Base-by-base conservation (phyloP, 2,113 vertebrate genomes). In the Calidris pugnax region DNA sequence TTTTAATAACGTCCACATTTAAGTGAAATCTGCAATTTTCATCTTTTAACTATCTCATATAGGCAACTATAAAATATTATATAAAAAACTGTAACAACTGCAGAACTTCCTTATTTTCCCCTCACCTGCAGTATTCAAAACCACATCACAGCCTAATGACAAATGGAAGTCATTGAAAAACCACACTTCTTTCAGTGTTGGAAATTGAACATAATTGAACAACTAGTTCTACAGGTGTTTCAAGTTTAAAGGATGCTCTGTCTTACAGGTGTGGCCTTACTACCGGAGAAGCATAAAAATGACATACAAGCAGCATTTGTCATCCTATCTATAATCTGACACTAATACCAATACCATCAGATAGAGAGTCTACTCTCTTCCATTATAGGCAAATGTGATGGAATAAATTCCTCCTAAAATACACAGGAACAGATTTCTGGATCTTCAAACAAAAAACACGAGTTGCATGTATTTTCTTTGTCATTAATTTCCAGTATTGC, bases 181-280 rank as follows among this genome's bases (percentile, higher is more conserved):
- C 68, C 96, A 93, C 88, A 93, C 63, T 93, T 95, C 91, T 87
- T 79, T 90, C 87, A 90, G 45, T 43, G 81, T 1, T 94, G 80
- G 66, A 94, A 96, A 96, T 28, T 30, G 45, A 90, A 77, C 64
- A 74, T 83, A 93, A 95, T 73, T 77, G 88, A 93, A 86, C 72
- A 95, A 96, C 96, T 90, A 84, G 96, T 96, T 96, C 72, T 93
- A 96, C 96, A 94, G 96, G 96, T 93, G 90, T 89, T 97, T 95
- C 96, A 85, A 89, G 95, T 96, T 94, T 75, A 74, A 85, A 94
- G 66, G 94, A 95, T 94, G 80, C 56, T 93, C 85, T 78, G n/a
- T 80, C 20, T 80, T 89, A 81, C 64, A 95, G 96, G 96, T 85
- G 90, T 90, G 95, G 90, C 86, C 51, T 81, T 43, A 39, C 64